Base-by-base conservation (phyloP, 2,888 invertebrate species). In the Eutolmus rufibarbis region DNA sequence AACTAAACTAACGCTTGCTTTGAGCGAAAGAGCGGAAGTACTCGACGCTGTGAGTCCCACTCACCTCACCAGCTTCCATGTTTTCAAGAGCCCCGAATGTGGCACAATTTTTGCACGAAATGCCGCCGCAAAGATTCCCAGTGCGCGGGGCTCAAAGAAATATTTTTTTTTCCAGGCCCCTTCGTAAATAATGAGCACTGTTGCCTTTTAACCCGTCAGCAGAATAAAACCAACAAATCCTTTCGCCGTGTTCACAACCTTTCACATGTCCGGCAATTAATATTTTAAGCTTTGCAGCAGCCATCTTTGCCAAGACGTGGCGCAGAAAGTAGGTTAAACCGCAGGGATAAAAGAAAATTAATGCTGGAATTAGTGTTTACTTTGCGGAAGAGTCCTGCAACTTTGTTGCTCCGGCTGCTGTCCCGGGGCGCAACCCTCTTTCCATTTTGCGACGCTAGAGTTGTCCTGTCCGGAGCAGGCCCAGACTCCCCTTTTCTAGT, bases 191-290 rank as follows among this genome's bases (percentile, higher is more conserved):
- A 82, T 66, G 66, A 82, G 82, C 19, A 82, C 66, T 82, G 37
- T 57, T 34, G 23, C 82, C 28, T 31, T 82, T 57, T 66, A 51
- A 40, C n/a, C 56, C 23, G 56, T 19, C 66, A 34, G 37, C 37
- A 82, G 37, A 66, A 37, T 40, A 82, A 66, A 66, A 57, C 82
- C 66, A 34, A 37, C 57, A 82, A 82, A 82, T 37, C 82, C 76
- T 76, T 82, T 82, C 51, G 37, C 40, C 56, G n/a, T 37, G 82
- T 66, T 82, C 82, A 66, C 82, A 82, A 23, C 82, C 57, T 16
- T 57, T 37, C 82, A 82, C 82, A 57, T 82, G 82, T 82, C 82
- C 82, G 82, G 82, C 82, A 82, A 82, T 82, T 82, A 82, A 82
- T 82, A 82, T 82, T 82, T 82, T 37, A 82, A 57, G 82, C 82